Evolutionary conservation across 2,888 invertebrate species (phyloP).

Genomic region (Nemotelus nigrinus): DNA sequence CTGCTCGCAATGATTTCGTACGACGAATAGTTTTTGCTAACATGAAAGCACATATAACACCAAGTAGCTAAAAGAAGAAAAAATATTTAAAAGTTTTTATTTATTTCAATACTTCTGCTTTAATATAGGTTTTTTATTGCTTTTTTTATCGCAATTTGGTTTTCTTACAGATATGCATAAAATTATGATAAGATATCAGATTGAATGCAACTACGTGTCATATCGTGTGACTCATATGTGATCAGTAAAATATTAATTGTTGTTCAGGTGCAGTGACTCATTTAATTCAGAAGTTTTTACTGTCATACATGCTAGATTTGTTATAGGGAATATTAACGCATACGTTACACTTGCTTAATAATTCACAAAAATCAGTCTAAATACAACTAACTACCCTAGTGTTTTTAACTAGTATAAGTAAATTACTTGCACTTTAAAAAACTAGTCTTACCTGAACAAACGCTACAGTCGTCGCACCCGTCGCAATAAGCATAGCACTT

Average conservation of each 20-base stretch:
- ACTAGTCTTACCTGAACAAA: conserved; percentile 74
- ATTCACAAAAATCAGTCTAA: too few species aligned
- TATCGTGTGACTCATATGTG: too few species aligned
- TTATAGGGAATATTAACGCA: too few species aligned
- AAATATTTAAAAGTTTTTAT: conserved; percentile 43
- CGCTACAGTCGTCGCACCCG: conserved; percentile 81
- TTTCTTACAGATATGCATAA: background rate
- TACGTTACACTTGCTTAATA: too few species aligned
- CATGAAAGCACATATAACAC: conserved; percentile 88
- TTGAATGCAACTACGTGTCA: too few species aligned
- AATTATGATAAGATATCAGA: too few species aligned
- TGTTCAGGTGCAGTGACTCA: too few species aligned
- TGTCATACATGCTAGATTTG: too few species aligned
- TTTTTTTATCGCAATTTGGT: background rate
- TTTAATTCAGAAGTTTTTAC: too few species aligned
- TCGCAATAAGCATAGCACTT: conserved; percentile 76
- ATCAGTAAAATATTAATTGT: too few species aligned
- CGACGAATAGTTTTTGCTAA: conserved; percentile 85
- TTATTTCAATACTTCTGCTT: background rate
- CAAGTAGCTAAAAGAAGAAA: conserved; percentile 74
- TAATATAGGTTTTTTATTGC: background rate
- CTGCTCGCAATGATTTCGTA: conserved; percentile 77
- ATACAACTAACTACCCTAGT: too few species aligned
- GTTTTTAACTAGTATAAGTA: too few species aligned
- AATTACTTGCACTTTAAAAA: background rate